phyloP scores from a whole-genome alignment of 2,797 vertebrate species.

The Anas bernieri region DNA sequence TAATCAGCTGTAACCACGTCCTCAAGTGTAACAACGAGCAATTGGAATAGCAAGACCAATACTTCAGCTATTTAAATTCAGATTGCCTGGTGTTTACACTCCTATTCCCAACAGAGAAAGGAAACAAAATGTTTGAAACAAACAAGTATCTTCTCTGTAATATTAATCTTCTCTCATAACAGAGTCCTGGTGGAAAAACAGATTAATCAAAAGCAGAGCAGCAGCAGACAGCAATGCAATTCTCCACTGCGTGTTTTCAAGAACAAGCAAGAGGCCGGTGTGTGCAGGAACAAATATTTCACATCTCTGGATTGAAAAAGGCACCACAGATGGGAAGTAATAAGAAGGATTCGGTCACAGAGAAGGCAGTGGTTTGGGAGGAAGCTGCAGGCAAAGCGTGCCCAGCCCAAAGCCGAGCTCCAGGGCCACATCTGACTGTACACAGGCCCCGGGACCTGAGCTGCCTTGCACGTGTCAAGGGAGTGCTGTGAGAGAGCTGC shows the following conservation, averaged over 20 bases:
- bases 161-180: constrained; percentile 64
- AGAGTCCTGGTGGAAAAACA: constrained; percentile 46
- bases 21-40: constrained; percentile 72
- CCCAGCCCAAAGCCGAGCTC: neutral
- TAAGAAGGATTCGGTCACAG: neutral
- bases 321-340: neutral
- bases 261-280: neutral
- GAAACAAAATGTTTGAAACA: constrained; percentile 76
- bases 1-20: constrained; percentile 74
- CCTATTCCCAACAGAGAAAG: constrained; percentile 58
- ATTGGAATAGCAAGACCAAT: constrained; percentile 69
- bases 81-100: constrained; percentile 74
- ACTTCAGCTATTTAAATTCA: constrained; percentile 76
- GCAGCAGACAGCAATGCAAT: neutral
- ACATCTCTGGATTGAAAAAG: neutral
- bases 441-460: too few relatives aligned
- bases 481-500: neutral
- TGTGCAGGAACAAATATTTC: neutral
- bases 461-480: neutral
- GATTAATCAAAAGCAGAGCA: constrained; percentile 56
- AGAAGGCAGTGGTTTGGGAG: rapidly evolving
- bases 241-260: neutral
- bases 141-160: constrained; percentile 67
- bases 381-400: neutral
- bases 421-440: too few relatives aligned